These are phyloP conservation scores for Thalassaphorura encarpata DNA, from an alignment of 1,140 invertebrate genomes.

Conservation along the genomic window DNA sequence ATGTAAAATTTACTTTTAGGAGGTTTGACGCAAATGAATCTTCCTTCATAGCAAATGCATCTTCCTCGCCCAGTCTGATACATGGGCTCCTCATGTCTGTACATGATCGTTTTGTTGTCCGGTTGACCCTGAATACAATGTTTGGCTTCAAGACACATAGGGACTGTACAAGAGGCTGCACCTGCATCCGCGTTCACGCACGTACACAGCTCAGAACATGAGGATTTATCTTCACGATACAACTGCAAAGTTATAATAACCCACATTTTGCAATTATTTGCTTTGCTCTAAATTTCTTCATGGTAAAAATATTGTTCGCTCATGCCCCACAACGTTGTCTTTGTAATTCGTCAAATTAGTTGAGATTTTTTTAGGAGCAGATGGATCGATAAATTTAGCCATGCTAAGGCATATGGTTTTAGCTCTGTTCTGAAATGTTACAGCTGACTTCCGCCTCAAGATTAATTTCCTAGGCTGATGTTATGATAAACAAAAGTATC, in stretches of 20 bases:
- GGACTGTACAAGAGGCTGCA: slow-evolving; percentile 66
- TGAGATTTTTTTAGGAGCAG: background rate
- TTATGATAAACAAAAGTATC: no score
- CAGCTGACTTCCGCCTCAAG: no score
- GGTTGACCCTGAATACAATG: slow-evolving; percentile 68
- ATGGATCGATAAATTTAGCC: background rate
- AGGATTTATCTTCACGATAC: slow-evolving; percentile 71
- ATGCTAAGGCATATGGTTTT: slow-evolving; percentile 2
- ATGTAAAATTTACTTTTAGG: slow-evolving; percentile 51
- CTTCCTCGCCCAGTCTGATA: slow-evolving; percentile 77
- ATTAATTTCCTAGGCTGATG: no score
- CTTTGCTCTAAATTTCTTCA: no score
- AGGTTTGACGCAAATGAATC: slow-evolving; percentile 82
- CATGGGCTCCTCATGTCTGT: slow-evolving; percentile 75
- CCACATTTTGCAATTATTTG: no score
- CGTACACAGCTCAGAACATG: slow-evolving; percentile 66
- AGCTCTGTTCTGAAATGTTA: no score
- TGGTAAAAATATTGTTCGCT: no score
- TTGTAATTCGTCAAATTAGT: background rate
- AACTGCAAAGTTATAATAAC: slow-evolving; percentile 47
- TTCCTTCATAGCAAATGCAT: slow-evolving; percentile 79
- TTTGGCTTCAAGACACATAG: slow-evolving; percentile 63
- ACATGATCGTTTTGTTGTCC: slow-evolving; percentile 50
- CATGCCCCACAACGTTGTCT: background rate
- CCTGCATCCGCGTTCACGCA: slow-evolving; percentile 60